Percentiles rank a stretch among this genome's conserved stretches.
Evolutionary conservation across 35 echinoderm and acorn worm species (phyloP).

Genomic region (Stichopus chloronotus): DNA sequence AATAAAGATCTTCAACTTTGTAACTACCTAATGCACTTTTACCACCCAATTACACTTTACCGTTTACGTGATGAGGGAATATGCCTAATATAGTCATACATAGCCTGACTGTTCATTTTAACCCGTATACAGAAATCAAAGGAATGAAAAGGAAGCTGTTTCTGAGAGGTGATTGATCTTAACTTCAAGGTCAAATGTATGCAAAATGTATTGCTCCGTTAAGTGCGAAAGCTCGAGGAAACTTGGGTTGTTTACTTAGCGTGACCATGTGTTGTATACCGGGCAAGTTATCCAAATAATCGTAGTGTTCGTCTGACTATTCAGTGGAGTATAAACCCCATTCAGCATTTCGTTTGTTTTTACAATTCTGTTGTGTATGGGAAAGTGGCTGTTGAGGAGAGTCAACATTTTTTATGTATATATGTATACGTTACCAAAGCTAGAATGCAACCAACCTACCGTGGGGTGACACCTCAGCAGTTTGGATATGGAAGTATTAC

Average conservation of each 20-base stretch:
- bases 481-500: not conserved
- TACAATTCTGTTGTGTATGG: conserved; percentile 17
- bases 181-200: conserved; percentile 42
- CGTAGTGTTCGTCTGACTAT: conserved; percentile 8
- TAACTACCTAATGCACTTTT: not conserved
- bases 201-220: conserved; percentile 13
- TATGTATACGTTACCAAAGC: not conserved
- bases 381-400: not conserved
- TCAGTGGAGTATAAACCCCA: not conserved
- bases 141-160: not conserved
- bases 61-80: not conserved
- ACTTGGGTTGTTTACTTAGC: conserved; percentile 36
- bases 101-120: no score
- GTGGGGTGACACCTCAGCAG: conserved; percentile 30
- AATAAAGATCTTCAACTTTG: not conserved
- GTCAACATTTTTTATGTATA: not conserved
- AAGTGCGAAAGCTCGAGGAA: not conserved
- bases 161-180: conserved; percentile 9
- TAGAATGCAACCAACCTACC: not conserved
- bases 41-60: not conserved
- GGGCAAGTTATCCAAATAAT: conserved; percentile 37
- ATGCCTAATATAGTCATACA: no score
- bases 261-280: conserved; percentile 40
- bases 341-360: conserved; percentile 26
- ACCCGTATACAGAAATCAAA: not conserved